Conservation (phyloP, 2,888 invertebrate genomes). For the Zele albiditarsus region DNA sequence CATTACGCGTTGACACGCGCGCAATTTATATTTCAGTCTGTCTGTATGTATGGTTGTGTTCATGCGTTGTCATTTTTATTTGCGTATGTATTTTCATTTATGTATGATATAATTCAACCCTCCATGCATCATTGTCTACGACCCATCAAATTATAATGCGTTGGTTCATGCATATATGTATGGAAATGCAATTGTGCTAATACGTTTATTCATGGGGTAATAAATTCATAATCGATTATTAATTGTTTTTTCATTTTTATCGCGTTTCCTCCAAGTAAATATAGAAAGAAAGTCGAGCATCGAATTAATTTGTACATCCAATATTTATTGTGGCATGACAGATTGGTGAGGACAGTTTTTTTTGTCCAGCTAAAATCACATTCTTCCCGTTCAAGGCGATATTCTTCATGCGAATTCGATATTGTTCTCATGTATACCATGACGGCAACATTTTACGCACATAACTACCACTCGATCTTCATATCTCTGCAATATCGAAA, state of each 20-base stretch:
- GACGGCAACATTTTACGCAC: no score
- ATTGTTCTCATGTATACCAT: no score
- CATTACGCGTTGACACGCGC: constrained; percentile 56
- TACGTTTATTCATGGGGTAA: neutral
- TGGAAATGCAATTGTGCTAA: neutral
- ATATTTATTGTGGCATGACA: no score
- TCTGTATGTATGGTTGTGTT: neutral
- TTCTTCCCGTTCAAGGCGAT: no score
- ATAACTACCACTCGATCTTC: no score
- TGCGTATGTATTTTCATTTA: neutral
- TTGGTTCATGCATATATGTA: neutral
- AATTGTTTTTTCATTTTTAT: neutral
- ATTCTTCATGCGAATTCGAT: no score
- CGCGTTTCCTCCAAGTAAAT: no score
- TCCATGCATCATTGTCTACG: neutral
- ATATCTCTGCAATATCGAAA: no score
- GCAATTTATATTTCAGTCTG: neutral
- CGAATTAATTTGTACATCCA: no score
- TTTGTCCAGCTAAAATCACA: no score
- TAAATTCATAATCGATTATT: neutral
- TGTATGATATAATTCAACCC: neutral
- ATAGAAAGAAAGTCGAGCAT: no score
- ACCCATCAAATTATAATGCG: neutral
- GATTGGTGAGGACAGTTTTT: no score
- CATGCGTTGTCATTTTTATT: constrained; percentile 30